Evolutionary conservation across 2,888 invertebrate genomes (phyloP).

Genomic region (Drosophila macrothrix): DNA sequence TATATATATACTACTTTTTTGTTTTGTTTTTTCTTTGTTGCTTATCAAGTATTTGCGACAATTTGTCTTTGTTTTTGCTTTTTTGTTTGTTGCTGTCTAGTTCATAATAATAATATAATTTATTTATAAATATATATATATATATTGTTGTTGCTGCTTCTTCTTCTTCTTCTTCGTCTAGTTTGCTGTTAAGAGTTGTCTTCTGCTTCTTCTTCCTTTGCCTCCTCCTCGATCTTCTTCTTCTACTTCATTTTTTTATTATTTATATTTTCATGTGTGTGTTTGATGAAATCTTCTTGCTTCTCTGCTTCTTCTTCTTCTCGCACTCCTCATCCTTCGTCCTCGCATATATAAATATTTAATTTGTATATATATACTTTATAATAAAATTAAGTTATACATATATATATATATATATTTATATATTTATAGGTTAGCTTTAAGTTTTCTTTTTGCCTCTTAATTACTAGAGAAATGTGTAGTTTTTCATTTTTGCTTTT

Average conservation of each 20-base stretch:
- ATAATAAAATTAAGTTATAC: constrained; percentile 70
- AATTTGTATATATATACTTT: constrained; percentile 76
- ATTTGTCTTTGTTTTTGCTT: constrained; percentile 61
- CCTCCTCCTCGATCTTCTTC: constrained; percentile 39
- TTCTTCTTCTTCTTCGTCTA: constrained; percentile 37
- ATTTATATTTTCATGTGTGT: constrained; percentile 67
- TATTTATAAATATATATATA: constrained; percentile 64
- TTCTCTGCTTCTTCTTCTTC: constrained; percentile 40
- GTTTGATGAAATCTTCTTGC: constrained; percentile 76
- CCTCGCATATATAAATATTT: constrained; percentile 78
- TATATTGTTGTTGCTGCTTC: constrained; percentile 47
- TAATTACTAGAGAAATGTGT: constrained; percentile 72
- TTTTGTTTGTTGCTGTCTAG: constrained; percentile 24
- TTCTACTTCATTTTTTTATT: constrained; percentile 21
- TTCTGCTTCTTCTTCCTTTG: constrained; percentile 22
- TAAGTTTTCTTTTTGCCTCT: constrained; percentile 58
- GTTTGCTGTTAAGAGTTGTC: constrained; percentile 53
- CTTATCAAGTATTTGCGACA: constrained; percentile 66
- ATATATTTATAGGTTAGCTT: constrained; percentile 63
- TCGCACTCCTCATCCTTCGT: constrained; percentile 38
- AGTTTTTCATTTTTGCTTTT: constrained; percentile 34
- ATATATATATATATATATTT: constrained; percentile 63
- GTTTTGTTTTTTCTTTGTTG: constrained; percentile 31
- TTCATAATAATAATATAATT: constrained; percentile 52
- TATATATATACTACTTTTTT: constrained; percentile 29